Base-by-base conservation (phyloP, 2,888 invertebrate genomes). In the Cheilosia soror region DNA sequence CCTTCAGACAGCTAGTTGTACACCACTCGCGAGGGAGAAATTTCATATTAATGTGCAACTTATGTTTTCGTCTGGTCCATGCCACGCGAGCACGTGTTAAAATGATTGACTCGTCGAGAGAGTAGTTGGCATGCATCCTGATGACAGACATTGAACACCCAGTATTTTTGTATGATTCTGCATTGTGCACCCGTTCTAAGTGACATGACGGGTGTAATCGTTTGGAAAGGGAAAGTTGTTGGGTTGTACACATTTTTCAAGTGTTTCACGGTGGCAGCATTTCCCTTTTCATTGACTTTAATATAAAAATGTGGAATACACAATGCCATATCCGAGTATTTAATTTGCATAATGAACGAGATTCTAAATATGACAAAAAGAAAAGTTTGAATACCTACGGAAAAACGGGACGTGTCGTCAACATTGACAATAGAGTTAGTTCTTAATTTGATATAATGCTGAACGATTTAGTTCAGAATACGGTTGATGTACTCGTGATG, bases 171-270 rank as follows among this genome's bases (percentile, higher is more conserved):
- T 53, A 11, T 25, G 15, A 33, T 31, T 57, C 55, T 42, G 37
- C 53, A 55, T 68, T 29, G 29, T 40, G 66, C n/a, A 33, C 13
- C 6, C 40, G 40, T 42, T 20, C 49, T 4, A 37, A 58, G 51
- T n/a, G n/a, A n/a, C n/a, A n/a, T 66, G 76, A 76, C 76, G 76
- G 76, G 66, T 76, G 66, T 76, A 76, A 68, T 76, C 76, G 76
- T 51, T 40, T 20, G 66, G 31, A 76, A 76, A 76, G 42, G 44
- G 76, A 76, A 76, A 49, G 66, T 66, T 49, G 31, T 37, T 47
- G 40, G 65, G 57, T 66, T 51, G 66, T 20, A 31, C 20, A 7
- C 31, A 33, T 37, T 33, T 29, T 51, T 55, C 66, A 66, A 76
- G 76, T 68, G 63, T 33, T 13, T 75, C 15, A 62, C 37, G n/a